Conservation (phyloP, 2,113 vertebrate genomes). For the Cheilinus undulatus region DNA sequence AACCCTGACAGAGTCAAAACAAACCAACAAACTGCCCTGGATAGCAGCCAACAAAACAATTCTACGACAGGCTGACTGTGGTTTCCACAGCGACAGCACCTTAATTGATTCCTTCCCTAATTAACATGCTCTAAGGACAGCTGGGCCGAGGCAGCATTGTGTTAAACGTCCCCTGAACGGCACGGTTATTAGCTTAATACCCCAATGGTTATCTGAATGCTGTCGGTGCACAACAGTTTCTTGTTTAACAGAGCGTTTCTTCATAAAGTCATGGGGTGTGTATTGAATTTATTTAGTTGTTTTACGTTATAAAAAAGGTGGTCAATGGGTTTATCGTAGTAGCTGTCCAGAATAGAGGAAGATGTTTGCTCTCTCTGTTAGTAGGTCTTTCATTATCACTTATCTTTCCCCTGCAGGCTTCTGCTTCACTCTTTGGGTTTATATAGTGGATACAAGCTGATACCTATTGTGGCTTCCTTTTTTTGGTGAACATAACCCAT, state of each 20-base stretch:
- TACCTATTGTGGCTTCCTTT: no score
- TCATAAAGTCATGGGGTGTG: conserved; percentile 35
- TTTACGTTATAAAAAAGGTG: conserved; percentile 47
- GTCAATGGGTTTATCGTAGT: conserved; percentile 38
- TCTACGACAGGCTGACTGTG: conserved; percentile 18
- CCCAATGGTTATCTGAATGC: conserved; percentile 36
- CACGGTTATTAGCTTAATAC: conserved; percentile 59
- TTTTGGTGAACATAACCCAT: background rate
- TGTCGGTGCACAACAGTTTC: conserved; percentile 32
- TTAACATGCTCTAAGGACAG: conserved; percentile 71
- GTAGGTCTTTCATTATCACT: background rate
- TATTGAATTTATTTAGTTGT: conserved; percentile 41
- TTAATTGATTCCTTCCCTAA: conserved; percentile 73
- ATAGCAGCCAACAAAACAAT: conserved; percentile 43
- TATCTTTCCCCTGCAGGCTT: conserved; percentile 23
- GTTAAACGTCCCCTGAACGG: conserved; percentile 52
- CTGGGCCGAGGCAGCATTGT: conserved; percentile 62
- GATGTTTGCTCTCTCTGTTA: conserved; percentile 13
- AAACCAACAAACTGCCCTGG: conserved; percentile 51
- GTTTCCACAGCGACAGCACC: conserved; percentile 58
- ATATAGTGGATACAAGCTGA: background rate
- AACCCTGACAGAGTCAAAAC: conserved; percentile 20
- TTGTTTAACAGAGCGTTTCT: conserved; percentile 36
- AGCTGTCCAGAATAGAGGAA: conserved; percentile 6
- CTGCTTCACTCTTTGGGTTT: conserved; percentile 4